A percentile compares a stretch with the other conserved stretches of the same genome.
phyloP scores from a whole-genome alignment of 2,113 vertebrate species.

The Carettochelys insculpta region DNA sequence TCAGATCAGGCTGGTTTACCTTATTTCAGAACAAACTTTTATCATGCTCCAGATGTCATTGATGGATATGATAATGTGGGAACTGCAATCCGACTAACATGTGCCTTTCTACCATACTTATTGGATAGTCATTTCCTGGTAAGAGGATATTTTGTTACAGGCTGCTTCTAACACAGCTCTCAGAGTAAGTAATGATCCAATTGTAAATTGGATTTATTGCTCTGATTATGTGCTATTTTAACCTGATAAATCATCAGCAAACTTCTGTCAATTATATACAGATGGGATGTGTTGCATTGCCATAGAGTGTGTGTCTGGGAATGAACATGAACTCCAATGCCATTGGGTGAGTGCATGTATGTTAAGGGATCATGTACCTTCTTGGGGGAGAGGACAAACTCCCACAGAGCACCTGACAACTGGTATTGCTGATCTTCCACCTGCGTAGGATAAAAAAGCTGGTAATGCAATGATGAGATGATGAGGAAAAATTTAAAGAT shows the following conservation, averaged over 20 bases:
- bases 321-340: rapidly evolving
- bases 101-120: background rate
- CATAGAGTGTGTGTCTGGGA: background rate
- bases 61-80: background rate
- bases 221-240: rapidly evolving
- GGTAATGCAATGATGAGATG: background rate
- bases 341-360: background rate
- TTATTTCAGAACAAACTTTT: conserved; percentile 32
- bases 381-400: background rate
- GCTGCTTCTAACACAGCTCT: background rate
- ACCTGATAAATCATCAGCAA: background rate
- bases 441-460: background rate
- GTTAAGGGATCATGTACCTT: background rate
- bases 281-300: background rate
- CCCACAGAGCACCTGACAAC: background rate
- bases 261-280: background rate
- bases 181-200: rapidly evolving
- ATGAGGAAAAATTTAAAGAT: background rate
- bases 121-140: conserved; percentile 7
- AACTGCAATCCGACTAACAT: background rate
- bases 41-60: background rate
- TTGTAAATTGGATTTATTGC: background rate
- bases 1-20: background rate
- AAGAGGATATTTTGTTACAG: background rate
- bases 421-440: background rate